Percentiles rank a stretch among this genome's conserved stretches.
Evolutionary conservation across 2,113 vertebrate species (phyloP).

Genomic region (Tringa solitaria): DNA sequence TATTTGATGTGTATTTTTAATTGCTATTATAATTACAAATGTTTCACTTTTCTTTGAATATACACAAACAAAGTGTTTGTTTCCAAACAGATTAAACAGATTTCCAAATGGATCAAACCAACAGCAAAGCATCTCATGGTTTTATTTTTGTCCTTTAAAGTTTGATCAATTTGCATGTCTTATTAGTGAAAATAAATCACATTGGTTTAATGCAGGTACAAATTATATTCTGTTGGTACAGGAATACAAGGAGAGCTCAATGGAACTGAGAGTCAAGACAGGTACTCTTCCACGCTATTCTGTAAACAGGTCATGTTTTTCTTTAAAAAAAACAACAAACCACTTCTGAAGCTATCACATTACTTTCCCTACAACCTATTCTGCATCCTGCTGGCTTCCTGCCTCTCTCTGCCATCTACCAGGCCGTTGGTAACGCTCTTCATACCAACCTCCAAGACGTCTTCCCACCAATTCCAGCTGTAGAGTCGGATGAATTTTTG

Average conservation of each 20-base stretch:
- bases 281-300: not conserved
- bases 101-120: not conserved
- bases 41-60: not conserved
- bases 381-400: not conserved
- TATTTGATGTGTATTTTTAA: not conserved
- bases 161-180: not conserved
- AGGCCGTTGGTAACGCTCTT: not conserved
- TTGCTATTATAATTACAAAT: not conserved
- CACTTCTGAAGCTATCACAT: not conserved
- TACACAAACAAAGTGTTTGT: not conserved
- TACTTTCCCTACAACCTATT: not conserved
- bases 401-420: not conserved
- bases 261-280: not conserved
- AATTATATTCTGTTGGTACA: not conserved
- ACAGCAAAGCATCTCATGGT: not conserved
- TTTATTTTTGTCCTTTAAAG: not conserved
- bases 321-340: not conserved
- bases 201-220: not conserved
- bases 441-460: not conserved
- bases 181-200: not conserved
- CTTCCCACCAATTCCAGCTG: fast-evolving
- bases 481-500: not conserved
- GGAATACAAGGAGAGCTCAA: not conserved
- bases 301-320: not conserved
- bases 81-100: not conserved